phyloP scores from a whole-genome alignment of 2,797 vertebrate genomes.

The Gila robusta region DNA sequence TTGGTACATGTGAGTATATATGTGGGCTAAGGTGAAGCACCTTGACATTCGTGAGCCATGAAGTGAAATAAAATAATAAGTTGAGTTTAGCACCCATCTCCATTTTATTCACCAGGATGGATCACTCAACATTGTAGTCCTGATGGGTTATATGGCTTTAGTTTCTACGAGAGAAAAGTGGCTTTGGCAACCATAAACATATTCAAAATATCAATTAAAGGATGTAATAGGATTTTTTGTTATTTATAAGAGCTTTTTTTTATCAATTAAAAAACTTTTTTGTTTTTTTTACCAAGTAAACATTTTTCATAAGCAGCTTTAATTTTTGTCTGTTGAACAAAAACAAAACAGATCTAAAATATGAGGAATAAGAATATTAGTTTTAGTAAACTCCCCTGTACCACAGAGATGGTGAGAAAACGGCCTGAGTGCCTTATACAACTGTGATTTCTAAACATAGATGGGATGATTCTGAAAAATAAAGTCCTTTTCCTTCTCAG shows the following conservation, averaged over 20 bases:
- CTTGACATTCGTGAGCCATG: conserved; percentile 49
- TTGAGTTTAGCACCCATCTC: conserved; percentile 52
- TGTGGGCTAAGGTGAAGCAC: conserved; percentile 34
- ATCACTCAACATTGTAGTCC: conserved; percentile 36
- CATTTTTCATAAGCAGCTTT: conserved; percentile 75
- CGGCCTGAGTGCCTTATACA: background rate
- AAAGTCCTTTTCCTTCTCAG: conserved; percentile 19
- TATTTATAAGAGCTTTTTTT: conserved; percentile 62
- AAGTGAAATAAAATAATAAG: conserved; percentile 44
- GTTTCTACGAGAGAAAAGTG: conserved; percentile 67
- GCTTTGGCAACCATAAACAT: conserved; percentile 69
- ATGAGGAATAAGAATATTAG: conserved; percentile 57
- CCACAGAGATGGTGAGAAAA: conserved; percentile 9
- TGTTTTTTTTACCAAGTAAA: conserved; percentile 69
- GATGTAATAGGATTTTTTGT: conserved; percentile 56
- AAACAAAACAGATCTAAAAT: conserved; percentile 59
- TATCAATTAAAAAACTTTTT: conserved; percentile 58
- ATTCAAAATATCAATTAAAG: conserved; percentile 61
- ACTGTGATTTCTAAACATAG: conserved; percentile 55
- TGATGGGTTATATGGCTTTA: conserved; percentile 72
- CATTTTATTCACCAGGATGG: conserved; percentile 49
- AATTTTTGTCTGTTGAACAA: conserved; percentile 64
- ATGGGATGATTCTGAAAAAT: conserved; percentile 49
- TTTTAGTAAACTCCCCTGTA: conserved; percentile 58
- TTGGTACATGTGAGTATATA: conserved; percentile 24